A percentile compares a stretch with the other conserved stretches of the same genome.
These are phyloP conservation scores for Pectinophora gossypiella DNA, from an alignment of 1,140 invertebrate species.

Conservation along the genomic window DNA sequence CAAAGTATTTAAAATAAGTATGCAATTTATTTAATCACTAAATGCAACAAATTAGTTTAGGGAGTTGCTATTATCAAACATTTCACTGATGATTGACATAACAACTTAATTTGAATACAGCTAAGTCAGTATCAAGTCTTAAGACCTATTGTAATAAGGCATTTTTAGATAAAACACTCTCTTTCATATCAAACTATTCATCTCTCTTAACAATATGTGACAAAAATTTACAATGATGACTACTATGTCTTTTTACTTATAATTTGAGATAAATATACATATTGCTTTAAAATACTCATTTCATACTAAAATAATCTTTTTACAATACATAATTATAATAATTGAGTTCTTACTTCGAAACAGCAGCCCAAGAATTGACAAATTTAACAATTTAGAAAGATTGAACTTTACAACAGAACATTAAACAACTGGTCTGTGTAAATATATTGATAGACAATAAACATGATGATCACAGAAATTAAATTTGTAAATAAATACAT, in stretches of 20 bases:
- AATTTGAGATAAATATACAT: slow-evolving; percentile 60
- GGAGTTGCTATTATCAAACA: slow-evolving; percentile 59
- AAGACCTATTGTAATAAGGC: slow-evolving; percentile 70
- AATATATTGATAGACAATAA: slow-evolving; percentile 5
- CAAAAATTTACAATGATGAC: slow-evolving; percentile 59
- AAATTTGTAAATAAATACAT: neutral
- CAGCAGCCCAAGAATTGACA: slow-evolving; percentile 65
- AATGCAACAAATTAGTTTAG: slow-evolving; percentile 73
- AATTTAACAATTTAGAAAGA: slow-evolving; percentile 13
- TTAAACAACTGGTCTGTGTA: neutral
- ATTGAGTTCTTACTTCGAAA: slow-evolving; percentile 54
- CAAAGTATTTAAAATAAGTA: slow-evolving; percentile 57
- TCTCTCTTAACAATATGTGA: slow-evolving; percentile 70
- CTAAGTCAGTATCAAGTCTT: slow-evolving; percentile 73
- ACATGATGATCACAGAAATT: neutral
- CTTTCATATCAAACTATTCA: slow-evolving; percentile 72
- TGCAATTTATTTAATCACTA: slow-evolving; percentile 72
- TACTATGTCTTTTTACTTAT: slow-evolving; percentile 43
- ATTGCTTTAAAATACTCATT: slow-evolving; percentile 53
- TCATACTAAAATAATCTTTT: slow-evolving; percentile 59
- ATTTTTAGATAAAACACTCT: slow-evolving; percentile 72
- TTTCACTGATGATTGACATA: slow-evolving; percentile 47
- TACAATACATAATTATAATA: slow-evolving; percentile 43
- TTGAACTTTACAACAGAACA: neutral
- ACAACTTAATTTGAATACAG: slow-evolving; percentile 50